Conservation (phyloP, 1,140 invertebrate species). For the Protaetia brevitarsis region DNA sequence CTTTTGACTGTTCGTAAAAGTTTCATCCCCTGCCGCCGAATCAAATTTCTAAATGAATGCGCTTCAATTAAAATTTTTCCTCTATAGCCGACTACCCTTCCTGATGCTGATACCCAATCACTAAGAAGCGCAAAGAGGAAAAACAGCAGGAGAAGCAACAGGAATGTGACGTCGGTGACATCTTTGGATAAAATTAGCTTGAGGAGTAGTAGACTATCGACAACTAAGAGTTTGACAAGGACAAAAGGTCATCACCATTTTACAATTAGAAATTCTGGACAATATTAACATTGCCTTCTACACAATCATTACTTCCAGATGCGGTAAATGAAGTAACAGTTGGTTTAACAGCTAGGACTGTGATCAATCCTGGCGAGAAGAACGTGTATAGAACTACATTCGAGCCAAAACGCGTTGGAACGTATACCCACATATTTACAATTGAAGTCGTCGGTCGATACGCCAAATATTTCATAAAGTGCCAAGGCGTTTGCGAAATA, state of each 20-base stretch:
- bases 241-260: background rate
- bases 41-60: no score
- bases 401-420: slow-evolving; percentile 33
- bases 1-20: no score
- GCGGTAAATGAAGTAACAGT: background rate
- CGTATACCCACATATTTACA: slow-evolving; percentile 33
- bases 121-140: background rate
- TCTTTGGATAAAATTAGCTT: background rate
- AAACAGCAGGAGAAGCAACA: background rate
- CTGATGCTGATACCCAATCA: background rate
- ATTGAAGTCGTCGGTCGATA: slow-evolving; percentile 32
- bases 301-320: no score
- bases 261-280: background rate
- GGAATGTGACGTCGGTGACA: background rate
- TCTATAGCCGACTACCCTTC: no score
- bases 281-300: background rate
- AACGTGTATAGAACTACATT: slow-evolving; percentile 36
- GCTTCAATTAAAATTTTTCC: no score
- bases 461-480: slow-evolving; percentile 30
- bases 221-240: background rate
- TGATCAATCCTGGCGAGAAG: slow-evolving; percentile 34
- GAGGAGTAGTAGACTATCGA: background rate
- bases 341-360: slow-evolving; percentile 26
- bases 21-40: no score
- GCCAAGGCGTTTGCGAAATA: slow-evolving; percentile 38